Conservation (phyloP, 2,797 vertebrate genomes). For the Melanitta fusca region DNA sequence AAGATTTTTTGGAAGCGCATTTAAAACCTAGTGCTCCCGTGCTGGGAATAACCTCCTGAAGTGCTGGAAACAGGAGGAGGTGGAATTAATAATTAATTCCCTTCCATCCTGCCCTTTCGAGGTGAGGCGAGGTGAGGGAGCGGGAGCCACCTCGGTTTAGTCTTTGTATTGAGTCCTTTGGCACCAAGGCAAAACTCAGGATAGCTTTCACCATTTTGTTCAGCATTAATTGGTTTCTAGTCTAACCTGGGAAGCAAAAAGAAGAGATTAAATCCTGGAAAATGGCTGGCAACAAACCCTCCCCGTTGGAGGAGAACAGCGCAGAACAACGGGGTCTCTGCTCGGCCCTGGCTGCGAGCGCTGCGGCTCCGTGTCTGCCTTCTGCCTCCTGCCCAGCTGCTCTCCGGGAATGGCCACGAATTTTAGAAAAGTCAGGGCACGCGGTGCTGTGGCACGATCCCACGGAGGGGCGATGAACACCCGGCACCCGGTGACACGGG, state of each 20-base stretch:
- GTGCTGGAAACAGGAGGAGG: neutral
- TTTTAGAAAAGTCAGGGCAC: no score
- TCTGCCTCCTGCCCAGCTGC: neutral
- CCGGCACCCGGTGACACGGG: neutral
- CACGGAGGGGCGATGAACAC: no score
- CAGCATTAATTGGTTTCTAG: neutral
- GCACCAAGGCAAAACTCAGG: neutral
- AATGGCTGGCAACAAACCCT: neutral
- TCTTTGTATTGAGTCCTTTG: fast-evolving
- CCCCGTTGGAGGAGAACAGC: neutral
- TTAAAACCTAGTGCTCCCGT: neutral
- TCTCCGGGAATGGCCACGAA: no score
- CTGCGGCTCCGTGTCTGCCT: fast-evolving
- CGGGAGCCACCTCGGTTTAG: neutral
- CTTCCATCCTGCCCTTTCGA: neutral
- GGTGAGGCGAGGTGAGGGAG: neutral
- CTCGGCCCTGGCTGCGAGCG: fast-evolving
- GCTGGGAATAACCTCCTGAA: constrained; percentile 15
- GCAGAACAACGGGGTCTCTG: fast-evolving
- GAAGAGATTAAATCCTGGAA: neutral
- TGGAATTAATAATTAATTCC: constrained; percentile 51
- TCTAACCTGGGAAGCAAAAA: fast-evolving
- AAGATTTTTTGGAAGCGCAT: neutral
- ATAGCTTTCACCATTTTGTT: neutral
- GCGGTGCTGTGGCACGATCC: neutral